phyloP scores from a whole-genome alignment of 2,888 invertebrate genomes.

The Pterostichus niger region DNA sequence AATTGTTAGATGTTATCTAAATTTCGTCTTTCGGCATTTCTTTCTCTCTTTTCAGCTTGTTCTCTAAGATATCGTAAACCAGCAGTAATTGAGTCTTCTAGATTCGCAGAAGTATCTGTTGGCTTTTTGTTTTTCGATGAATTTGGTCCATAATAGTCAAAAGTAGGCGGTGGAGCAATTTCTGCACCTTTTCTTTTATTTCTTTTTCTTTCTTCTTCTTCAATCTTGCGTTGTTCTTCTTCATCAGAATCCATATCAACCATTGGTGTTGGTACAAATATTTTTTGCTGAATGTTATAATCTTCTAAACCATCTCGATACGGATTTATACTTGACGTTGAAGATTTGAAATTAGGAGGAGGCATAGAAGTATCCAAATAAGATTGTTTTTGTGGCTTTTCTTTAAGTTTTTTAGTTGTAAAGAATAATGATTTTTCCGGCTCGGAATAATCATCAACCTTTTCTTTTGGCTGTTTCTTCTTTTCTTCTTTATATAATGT shows the following conservation, averaged over 20 bases:
- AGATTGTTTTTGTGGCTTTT: conserved; percentile 61
- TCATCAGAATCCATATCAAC: conserved; percentile 70
- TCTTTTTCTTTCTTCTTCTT: conserved; percentile 58
- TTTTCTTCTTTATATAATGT: conserved; percentile 69
- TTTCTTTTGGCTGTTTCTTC: conserved; percentile 6
- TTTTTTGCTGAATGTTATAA: conserved; percentile 20
- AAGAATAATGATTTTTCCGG: conserved; percentile 72
- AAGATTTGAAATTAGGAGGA: conserved; percentile 71
- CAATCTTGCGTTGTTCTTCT: conserved; percentile 57
- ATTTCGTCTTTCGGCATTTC: conserved; percentile 49
- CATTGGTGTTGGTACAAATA: conserved; percentile 71
- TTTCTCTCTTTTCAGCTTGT: conserved; percentile 77
- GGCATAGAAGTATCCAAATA: conserved; percentile 58
- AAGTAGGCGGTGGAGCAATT: conserved; percentile 84
- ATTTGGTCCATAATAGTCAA: conserved; percentile 82
- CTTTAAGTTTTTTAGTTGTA: conserved; percentile 71
- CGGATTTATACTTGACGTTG: conserved; percentile 69
- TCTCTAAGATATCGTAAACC: conserved; percentile 79
- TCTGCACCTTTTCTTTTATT: conserved; percentile 76
- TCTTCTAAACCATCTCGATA: conserved; percentile 54
- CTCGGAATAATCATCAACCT: conserved; percentile 63
- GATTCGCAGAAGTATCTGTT: conserved; percentile 69
- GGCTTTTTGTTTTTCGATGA: conserved; percentile 71
- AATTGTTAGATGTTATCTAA: conserved; percentile 9
- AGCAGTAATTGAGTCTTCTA: conserved; percentile 79